These are phyloP conservation scores for Steinernema hermaphroditum DNA, from an alignment of 2,888 invertebrate species.

Conservation along the genomic window DNA sequence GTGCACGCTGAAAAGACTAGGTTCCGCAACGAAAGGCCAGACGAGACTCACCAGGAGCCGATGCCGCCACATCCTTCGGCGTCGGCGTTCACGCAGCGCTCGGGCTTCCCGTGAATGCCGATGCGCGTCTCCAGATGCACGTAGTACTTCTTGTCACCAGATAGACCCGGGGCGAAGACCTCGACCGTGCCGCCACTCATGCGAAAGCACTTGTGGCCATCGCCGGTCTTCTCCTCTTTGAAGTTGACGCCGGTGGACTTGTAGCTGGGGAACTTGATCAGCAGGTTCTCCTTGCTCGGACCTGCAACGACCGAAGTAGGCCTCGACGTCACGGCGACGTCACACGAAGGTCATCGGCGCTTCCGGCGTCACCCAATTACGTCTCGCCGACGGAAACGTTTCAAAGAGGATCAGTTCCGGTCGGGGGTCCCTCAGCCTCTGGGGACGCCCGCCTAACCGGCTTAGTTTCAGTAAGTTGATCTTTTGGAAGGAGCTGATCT, in stretches of 20 bases:
- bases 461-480: background rate
- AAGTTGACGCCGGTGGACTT: conserved; percentile 56
- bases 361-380: background rate
- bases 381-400: conserved; percentile 9
- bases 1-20: conserved; percentile 41
- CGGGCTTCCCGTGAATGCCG: conserved; percentile 65
- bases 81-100: conserved; percentile 65
- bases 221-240: conserved; percentile 47
- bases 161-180: conserved; percentile 54
- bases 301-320: conserved; percentile 35
- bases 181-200: conserved; percentile 65
- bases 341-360: background rate
- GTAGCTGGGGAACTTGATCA: conserved; percentile 65
- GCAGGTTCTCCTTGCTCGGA: conserved; percentile 51
- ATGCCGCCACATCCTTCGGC: conserved; percentile 64
- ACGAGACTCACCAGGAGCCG: conserved; percentile 57
- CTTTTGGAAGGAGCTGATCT: no score
- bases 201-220: conserved; percentile 61
- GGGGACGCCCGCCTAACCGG: background rate
- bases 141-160: conserved; percentile 62
- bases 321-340: background rate
- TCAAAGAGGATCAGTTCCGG: conserved; percentile 18
- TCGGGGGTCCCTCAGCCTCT: no score
- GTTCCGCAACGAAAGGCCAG: background rate
- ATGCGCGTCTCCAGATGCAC: conserved; percentile 65